Percentiles rank a stretch among this genome's conserved stretches.
phyloP scores from a whole-genome alignment of 1,140 invertebrate genomes.

The Melanaphis sacchari region DNA sequence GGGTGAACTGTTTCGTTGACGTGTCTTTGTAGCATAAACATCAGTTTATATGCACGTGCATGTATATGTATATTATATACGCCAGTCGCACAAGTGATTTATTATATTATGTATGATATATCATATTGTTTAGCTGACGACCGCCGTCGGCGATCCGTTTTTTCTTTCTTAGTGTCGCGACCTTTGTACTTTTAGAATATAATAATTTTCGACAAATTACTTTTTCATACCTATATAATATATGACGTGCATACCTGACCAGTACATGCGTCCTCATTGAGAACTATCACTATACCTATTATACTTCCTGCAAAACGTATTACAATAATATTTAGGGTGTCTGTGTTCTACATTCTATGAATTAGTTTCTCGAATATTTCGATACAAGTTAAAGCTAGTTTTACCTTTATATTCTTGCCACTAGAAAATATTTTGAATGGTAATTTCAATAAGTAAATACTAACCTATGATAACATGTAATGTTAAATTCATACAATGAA shows the following conservation, averaged over 20 bases:
- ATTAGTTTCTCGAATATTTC: background rate
- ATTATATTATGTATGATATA: background rate
- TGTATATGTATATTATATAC: background rate
- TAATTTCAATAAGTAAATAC: background rate
- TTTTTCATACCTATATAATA: background rate
- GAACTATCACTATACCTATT: background rate
- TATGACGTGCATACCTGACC: background rate
- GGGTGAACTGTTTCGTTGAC: background rate
- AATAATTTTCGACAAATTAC: slow-evolving; percentile 30
- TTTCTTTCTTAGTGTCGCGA: background rate
- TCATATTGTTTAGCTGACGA: background rate
- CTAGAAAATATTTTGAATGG: background rate
- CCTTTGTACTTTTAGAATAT: background rate
- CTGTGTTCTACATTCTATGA: too few relatives aligned
- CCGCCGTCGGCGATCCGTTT: background rate
- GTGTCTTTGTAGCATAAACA: background rate
- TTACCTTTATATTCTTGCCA: background rate
- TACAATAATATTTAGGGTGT: too few relatives aligned
- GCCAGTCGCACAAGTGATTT: slow-evolving; percentile 5
- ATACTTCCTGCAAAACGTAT: background rate
- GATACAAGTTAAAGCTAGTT: background rate
- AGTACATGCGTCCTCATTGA: background rate
- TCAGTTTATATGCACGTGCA: background rate
- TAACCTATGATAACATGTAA: background rate
- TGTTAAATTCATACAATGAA: background rate